phyloP scores from a whole-genome alignment of 2,888 invertebrate species.

The Xylota segnis region DNA sequence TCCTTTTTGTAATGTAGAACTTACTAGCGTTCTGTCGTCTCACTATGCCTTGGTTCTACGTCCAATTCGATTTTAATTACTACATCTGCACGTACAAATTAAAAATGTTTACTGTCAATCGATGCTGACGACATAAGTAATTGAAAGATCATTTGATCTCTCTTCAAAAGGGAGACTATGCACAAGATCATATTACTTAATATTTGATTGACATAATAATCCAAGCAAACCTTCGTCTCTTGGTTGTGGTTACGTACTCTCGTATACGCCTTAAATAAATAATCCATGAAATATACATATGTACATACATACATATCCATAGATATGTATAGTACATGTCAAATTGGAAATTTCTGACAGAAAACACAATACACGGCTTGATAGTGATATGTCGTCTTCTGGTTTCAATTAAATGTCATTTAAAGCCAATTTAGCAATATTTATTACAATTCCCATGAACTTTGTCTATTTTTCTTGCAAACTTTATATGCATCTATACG shows the following conservation, averaged over 20 bases:
- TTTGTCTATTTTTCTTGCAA: constrained; percentile 23
- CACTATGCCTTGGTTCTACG: too few relatives aligned
- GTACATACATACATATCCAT: too few relatives aligned
- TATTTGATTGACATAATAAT: not conserved
- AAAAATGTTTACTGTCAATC: not conserved
- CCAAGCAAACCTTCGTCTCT: not conserved
- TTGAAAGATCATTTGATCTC: not conserved
- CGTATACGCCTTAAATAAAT: constrained; percentile 3
- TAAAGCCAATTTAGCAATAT: constrained; percentile 18
- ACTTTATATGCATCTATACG: not conserved
- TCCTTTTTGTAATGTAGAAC: too few relatives aligned
- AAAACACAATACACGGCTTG: constrained; percentile 1
- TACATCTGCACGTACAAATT: not conserved
- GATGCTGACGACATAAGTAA: not conserved
- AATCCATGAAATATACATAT: not conserved
- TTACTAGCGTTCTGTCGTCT: too few relatives aligned
- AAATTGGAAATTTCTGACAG: not conserved
- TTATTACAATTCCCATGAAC: constrained; percentile 45
- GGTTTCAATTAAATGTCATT: constrained; percentile 40
- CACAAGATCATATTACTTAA: constrained; percentile 26
- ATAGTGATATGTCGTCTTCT: constrained; percentile 29
- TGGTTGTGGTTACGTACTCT: not conserved
- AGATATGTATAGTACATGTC: not conserved
- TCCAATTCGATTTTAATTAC: not conserved
- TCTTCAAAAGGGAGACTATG: not conserved